Evolutionary conservation across 2,113 vertebrate species (phyloP), one percentile per base, ranked within the genome.

Genomic region (Pogonocichla stellata): DNA sequence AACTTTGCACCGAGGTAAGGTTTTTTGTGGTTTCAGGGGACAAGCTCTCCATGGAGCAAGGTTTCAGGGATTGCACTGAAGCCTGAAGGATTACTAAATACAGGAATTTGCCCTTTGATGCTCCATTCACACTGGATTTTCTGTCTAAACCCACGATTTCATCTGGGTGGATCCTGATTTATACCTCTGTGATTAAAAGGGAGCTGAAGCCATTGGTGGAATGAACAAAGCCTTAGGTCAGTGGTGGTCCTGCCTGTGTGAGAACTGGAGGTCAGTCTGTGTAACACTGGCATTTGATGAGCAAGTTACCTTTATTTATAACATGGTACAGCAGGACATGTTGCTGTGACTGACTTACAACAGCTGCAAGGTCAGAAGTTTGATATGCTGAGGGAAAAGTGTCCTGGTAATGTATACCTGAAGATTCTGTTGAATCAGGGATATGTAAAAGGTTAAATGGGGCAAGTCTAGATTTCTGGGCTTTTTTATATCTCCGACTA

Each of bases 221-320:
- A 78, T 77, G 92, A 95, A 80, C 61, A 53, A 72, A 94, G n/a
- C 20, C 84, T 80, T 67, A 64, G 45, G 48, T 81, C 74, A 60
- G 75, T 31, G 70, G 19, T 67, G 54, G 40, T 40, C 48, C 60
- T 88, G 78, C 61, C 28, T 54, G 25, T n/a, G 81, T 54, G 54
- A 80, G 80, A 84, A 26, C 40, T 75, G 79, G 62, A 71, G 87
- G 65, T 56, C 69, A 83, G 71, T 33, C 80, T 64, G 53, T 34
- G 7, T 50, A 47, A 42, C 36, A 29, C 74, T 66, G 43, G 95
- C 88, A 96, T 94, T 62, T 75, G 94, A 94, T 89, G 72, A 97
- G 88, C 74, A 95, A 97, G 95, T 90, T 86, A 74, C 91, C 95
- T 97, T 97, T 97, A 97, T 98, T 97, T 98, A 96, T 96, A 96